A percentile compares a stretch with the other conserved stretches of the same genome.
These are phyloP conservation scores for Murina feae DNA, from an alignment of 2,113 vertebrate species.

Conservation along the genomic window DNA sequence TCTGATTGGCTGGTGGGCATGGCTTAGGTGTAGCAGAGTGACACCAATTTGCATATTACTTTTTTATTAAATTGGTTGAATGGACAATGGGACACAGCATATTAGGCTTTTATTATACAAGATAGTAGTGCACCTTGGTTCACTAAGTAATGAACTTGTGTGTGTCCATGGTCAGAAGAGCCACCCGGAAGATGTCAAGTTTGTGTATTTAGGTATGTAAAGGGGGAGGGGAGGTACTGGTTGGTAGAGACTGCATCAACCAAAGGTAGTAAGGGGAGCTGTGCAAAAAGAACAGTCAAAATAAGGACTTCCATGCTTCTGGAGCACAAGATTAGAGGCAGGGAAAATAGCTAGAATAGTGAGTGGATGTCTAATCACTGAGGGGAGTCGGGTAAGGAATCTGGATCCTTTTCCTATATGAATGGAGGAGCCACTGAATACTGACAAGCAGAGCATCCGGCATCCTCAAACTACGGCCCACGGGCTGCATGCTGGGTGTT, in stretches of 20 bases:
- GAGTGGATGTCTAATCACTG: background rate
- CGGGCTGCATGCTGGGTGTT: no score
- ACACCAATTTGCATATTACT: no score
- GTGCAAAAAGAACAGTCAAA: background rate
- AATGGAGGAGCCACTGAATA: background rate
- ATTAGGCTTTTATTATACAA: no score
- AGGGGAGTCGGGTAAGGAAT: background rate
- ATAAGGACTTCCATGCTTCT: background rate
- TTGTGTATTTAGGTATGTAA: background rate
- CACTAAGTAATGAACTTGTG: background rate
- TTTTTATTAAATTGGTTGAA: no score
- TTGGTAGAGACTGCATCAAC: background rate
- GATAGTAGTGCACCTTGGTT: background rate
- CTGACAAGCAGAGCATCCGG: no score
- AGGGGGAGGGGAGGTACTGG: background rate
- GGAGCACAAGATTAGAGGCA: background rate
- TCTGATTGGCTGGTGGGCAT: no score
- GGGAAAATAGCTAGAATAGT: background rate
- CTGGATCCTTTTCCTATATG: background rate
- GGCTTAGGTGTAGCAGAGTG: no score
- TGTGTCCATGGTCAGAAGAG: background rate
- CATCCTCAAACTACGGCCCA: no score
- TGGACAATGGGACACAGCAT: no score
- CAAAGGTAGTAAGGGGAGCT: background rate
- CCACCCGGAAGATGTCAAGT: background rate